A percentile compares a stretch with the other conserved stretches of the same genome.
These are phyloP conservation scores for Agriopis leucophaearia DNA, from an alignment of 2,888 invertebrate species.

Conservation along the genomic window DNA sequence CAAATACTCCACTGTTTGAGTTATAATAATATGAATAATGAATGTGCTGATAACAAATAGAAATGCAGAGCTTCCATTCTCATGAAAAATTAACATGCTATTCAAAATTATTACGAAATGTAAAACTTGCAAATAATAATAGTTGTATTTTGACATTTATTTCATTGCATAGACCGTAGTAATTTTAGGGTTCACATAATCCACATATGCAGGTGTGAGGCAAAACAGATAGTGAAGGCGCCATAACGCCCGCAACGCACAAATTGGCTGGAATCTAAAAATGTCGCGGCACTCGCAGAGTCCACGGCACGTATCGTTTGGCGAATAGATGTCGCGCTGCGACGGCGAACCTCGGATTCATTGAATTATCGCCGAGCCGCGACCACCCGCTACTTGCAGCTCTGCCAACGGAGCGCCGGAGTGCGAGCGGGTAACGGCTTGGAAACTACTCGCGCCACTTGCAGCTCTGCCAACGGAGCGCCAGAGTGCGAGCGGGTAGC, in stretches of 20 bases:
- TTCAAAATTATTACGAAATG: too few species aligned
- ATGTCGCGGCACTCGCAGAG: conserved; percentile 12
- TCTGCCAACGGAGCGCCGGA: conserved; percentile 20
- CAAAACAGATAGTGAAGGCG: too few species aligned
- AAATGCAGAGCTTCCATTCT: not conserved
- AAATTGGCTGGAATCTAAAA: conserved; percentile 22
- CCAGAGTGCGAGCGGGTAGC: conserved; percentile 8
- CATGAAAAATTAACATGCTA: too few species aligned
- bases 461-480: conserved; percentile 30
- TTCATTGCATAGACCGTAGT: too few species aligned
- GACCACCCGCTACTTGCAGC: conserved; percentile 27
- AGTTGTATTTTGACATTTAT: too few species aligned
- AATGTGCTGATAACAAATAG: not conserved
- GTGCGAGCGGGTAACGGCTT: conserved; percentile 6
- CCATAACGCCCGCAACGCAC: not conserved
- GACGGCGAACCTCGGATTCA: conserved; percentile 36
- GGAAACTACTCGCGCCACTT: conserved; percentile 13
- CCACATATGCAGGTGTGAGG: too few species aligned
- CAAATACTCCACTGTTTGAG: conserved; percentile 12
- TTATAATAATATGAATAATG: not conserved
- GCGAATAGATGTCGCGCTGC: conserved; percentile 36
- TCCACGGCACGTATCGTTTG: conserved; percentile 34
- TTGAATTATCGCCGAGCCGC: conserved; percentile 37
- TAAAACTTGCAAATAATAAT: too few species aligned
- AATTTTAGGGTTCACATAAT: too few species aligned